Conservation (phyloP, 2,888 invertebrate species). For the Dicyrtomina minuta region DNA sequence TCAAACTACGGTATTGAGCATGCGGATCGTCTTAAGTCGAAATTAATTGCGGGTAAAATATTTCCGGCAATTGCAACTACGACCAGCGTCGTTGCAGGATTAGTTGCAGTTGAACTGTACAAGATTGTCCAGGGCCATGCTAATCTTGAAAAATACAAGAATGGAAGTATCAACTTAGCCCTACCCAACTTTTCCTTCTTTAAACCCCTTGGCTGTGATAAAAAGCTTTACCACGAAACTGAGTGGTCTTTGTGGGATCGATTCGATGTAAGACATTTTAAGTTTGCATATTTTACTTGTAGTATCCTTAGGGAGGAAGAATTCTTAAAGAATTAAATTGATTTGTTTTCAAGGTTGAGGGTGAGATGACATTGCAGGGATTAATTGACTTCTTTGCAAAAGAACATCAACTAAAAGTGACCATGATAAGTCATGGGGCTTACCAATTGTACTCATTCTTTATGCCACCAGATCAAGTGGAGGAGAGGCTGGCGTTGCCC, state of each 20-base stretch:
- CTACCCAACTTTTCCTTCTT: conserved; percentile 65
- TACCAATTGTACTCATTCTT: conserved; percentile 99
- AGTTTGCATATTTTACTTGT: background rate
- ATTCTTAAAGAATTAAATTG: background rate
- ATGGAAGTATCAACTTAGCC: conserved; percentile 65
- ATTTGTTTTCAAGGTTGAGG: conserved; percentile 60
- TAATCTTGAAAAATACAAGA: conserved; percentile 58
- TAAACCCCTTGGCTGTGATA: conserved; percentile 60
- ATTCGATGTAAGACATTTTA: conserved; percentile 59
- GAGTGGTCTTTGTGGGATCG: conserved; percentile 66
- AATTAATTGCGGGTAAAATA: conserved; percentile 65
- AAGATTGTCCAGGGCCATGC: conserved; percentile 59
- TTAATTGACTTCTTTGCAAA: conserved; percentile 73
- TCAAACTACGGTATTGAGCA: conserved; percentile 93
- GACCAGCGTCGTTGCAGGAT: conserved; percentile 92
- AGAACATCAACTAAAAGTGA: conserved; percentile 78
- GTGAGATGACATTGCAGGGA: conserved; percentile 71
- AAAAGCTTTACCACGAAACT: conserved; percentile 61
- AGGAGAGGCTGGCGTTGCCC: conserved; percentile 76
- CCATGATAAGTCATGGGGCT: conserved; percentile 98
- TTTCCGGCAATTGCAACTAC: conserved; percentile 99
- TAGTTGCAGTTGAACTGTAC: conserved; percentile 84
- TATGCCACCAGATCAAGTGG: conserved; percentile 84
- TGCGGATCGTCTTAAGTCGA: conserved; percentile 87
- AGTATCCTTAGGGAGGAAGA: too few species aligned